A percentile compares a stretch with the other conserved stretches of the same genome.
Conservation (phyloP, 2,797 vertebrate species). For the Schizothorax lantsangensis region DNA sequence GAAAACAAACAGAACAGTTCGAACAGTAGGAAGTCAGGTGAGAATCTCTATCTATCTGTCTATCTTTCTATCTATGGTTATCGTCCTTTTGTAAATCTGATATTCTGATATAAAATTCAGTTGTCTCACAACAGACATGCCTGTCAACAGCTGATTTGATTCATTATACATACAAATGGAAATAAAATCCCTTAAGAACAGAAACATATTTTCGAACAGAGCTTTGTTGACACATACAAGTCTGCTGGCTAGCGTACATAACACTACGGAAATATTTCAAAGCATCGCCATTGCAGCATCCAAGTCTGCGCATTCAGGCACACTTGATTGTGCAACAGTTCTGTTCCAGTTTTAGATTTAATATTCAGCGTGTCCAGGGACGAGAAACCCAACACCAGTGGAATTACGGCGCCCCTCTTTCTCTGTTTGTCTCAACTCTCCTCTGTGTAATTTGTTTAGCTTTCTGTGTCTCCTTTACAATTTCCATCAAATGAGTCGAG, state of each 20-base stretch:
- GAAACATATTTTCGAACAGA: background rate
- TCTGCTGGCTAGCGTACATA: constrained; percentile 6
- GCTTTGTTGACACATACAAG: constrained; percentile 2
- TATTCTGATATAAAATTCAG: background rate
- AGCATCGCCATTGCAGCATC: constrained; percentile 14
- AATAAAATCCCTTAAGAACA: background rate
- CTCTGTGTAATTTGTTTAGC: constrained; percentile 72
- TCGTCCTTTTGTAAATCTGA: background rate
- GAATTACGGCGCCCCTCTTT: constrained; percentile 58
- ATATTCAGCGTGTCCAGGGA: constrained; percentile 64
- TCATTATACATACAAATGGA: background rate
- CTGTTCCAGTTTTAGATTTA: constrained; percentile 60
- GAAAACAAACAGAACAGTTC: constrained; percentile 92
- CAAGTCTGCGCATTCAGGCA: constrained; percentile 30
- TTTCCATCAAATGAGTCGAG: constrained; percentile 65
- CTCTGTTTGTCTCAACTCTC: constrained; percentile 60
- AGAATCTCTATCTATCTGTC: constrained; percentile 39
- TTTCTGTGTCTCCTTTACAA: constrained; percentile 70
- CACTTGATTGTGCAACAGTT: constrained; percentile 61
- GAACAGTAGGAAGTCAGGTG: constrained; percentile 89
- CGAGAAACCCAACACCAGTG: constrained; percentile 55
- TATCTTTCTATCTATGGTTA: background rate
- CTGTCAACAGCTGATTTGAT: background rate
- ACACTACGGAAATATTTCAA: constrained; percentile 40
- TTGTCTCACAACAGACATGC: background rate